These are phyloP conservation scores for Ephialtes manifestator DNA, from an alignment of 2,888 invertebrate genomes.

Conservation along the genomic window DNA sequence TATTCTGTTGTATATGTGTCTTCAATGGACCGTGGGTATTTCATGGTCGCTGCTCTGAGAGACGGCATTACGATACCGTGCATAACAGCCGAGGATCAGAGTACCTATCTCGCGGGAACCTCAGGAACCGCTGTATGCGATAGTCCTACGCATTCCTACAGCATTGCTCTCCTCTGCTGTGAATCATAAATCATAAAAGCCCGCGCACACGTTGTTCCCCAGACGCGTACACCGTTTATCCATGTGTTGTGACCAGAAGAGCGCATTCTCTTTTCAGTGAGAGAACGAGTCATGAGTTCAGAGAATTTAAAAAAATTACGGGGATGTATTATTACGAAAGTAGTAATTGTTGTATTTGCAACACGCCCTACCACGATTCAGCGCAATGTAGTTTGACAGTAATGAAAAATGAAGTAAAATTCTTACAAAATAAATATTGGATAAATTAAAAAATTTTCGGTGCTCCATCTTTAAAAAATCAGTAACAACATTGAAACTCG, in stretches of 20 bases:
- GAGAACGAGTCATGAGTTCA: conserved; percentile 12
- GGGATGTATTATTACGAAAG: conserved; percentile 18
- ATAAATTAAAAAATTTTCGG: too few species aligned
- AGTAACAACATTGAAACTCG: too few species aligned
- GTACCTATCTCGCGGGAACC: conserved; percentile 61
- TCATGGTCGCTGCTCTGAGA: conserved; percentile 23
- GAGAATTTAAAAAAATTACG: conserved; percentile 21
- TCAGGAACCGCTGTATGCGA: conserved; percentile 74
- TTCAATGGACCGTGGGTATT: conserved; percentile 20
- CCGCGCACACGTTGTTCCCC: conserved; percentile 39
- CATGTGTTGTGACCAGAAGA: conserved; percentile 42
- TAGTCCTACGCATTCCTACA: conserved; percentile 66
- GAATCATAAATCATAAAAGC: conserved; percentile 70
- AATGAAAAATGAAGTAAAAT: too few species aligned
- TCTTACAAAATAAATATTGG: too few species aligned
- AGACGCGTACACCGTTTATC: conserved; percentile 45
- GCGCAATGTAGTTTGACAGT: too few species aligned
- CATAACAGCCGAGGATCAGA: conserved; percentile 19
- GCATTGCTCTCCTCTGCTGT: conserved; percentile 50
- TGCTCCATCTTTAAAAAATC: too few species aligned
- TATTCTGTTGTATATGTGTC: neutral
- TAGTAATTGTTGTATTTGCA: neutral
- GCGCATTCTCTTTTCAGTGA: conserved; percentile 17
- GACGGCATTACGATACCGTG: conserved; percentile 8
- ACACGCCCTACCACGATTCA: neutral